These are phyloP conservation scores for Cetonia aurata DNA, from an alignment of 2,888 invertebrate genomes.

Conservation along the genomic window DNA sequence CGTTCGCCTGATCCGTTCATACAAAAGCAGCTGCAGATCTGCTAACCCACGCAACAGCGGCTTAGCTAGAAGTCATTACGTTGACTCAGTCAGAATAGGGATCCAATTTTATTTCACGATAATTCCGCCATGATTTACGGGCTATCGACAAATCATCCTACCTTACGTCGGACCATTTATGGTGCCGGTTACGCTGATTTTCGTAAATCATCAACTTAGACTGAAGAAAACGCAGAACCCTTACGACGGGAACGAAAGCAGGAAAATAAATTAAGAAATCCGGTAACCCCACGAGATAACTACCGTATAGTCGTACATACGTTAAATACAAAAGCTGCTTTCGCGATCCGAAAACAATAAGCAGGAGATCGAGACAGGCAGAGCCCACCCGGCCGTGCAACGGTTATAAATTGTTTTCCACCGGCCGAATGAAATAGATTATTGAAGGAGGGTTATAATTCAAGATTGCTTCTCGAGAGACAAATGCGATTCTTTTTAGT, in stretches of 20 bases:
- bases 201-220: slow-evolving; percentile 12
- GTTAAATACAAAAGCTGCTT: neutral
- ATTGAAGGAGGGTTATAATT: slow-evolving; percentile 24
- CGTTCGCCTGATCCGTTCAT: slow-evolving; percentile 10
- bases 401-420: slow-evolving; percentile 15
- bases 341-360: slow-evolving; percentile 1
- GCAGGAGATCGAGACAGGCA: slow-evolving; percentile 1
- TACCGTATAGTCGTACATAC: slow-evolving; percentile 15
- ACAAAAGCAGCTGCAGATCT: slow-evolving; percentile 5
- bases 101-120: slow-evolving; percentile 26
- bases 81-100: slow-evolving; percentile 12
- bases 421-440: slow-evolving; percentile 29
- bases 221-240: neutral
- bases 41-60: slow-evolving; percentile 9
- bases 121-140: slow-evolving; percentile 35
- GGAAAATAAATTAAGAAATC: slow-evolving; percentile 8
- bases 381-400: slow-evolving; percentile 8
- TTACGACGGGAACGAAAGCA: neutral
- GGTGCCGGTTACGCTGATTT: slow-evolving; percentile 19
- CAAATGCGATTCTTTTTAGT: slow-evolving; percentile 23
- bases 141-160: slow-evolving; percentile 28
- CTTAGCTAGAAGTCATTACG: slow-evolving; percentile 29
- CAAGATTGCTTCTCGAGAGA: slow-evolving; percentile 12
- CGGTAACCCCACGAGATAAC: slow-evolving; percentile 10
- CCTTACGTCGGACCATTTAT: slow-evolving; percentile 34